Evolutionary conservation across 2,797 vertebrate genomes (phyloP).

Genomic region (Lacerta bilineata): DNA sequence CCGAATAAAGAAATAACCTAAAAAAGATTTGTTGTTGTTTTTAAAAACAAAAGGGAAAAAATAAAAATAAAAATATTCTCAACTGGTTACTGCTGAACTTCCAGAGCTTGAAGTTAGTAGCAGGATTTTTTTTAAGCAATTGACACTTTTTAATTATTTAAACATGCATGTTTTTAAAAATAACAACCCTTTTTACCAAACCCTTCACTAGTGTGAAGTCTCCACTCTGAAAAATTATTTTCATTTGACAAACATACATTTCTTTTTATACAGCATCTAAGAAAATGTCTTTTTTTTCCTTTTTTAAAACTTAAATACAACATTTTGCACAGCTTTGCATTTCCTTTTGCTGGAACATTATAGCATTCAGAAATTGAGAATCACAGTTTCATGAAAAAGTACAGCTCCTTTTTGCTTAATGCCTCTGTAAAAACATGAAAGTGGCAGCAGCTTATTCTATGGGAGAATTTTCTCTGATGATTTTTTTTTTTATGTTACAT

Average conservation of each 20-base stretch:
- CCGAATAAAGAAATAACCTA: conserved; percentile 74
- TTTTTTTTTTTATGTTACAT: conserved; percentile 79
- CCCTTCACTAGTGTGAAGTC: conserved; percentile 82
- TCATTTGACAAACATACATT: conserved; percentile 90
- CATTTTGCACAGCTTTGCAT: conserved; percentile 77
- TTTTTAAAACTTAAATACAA: conserved; percentile 80
- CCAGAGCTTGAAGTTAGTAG: conserved; percentile 88
- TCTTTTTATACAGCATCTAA: conserved; percentile 82
- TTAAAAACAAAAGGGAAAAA: conserved; percentile 52
- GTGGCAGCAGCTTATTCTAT: conserved; percentile 77
- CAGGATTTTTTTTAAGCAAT: conserved; percentile 88
- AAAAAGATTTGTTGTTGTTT: conserved; percentile 48
- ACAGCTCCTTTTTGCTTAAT: conserved; percentile 70
- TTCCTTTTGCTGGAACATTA: conserved; percentile 71
- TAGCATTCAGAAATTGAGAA: conserved; percentile 79
- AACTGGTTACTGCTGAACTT: conserved; percentile 84
- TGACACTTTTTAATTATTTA: conserved; percentile 76
- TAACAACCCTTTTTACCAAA: conserved; percentile 82
- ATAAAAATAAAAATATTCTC: conserved; percentile 78
- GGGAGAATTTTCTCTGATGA: conserved; percentile 71
- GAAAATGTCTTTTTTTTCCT: conserved; percentile 74
- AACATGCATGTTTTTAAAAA: conserved; percentile 91
- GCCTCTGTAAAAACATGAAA: conserved; percentile 76
- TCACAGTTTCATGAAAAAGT: conserved; percentile 79
- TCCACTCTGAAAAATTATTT: conserved; percentile 86